These are phyloP conservation scores for Amblyteles armatorius DNA, from an alignment of 2,888 invertebrate genomes.

Conservation along the genomic window DNA sequence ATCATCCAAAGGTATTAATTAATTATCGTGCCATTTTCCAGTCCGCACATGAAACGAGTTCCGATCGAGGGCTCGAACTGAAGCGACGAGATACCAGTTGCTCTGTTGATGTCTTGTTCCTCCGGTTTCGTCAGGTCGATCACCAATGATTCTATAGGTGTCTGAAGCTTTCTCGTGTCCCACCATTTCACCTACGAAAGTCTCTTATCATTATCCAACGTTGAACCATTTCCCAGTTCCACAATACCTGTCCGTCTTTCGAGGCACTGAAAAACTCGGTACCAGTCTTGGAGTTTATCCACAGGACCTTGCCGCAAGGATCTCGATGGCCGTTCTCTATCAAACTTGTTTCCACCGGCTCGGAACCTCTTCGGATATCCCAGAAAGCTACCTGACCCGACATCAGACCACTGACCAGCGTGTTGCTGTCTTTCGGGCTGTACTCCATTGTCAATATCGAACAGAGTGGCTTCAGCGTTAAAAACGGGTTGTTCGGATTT, in stretches of 20 bases:
- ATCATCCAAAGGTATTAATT: background rate
- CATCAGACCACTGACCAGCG: constrained; percentile 80
- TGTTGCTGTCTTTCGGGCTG: constrained; percentile 82
- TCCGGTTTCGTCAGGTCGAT: constrained; percentile 90
- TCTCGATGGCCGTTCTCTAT: constrained; percentile 95
- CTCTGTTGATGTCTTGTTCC: constrained; percentile 87
- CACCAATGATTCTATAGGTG: constrained; percentile 90
- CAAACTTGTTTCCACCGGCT: constrained; percentile 91
- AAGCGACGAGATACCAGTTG: constrained; percentile 90
- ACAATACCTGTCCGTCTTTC: constrained; percentile 93
- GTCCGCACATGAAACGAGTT: constrained; percentile 92
- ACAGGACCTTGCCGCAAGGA: constrained; percentile 94
- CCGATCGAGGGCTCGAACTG: constrained; percentile 95
- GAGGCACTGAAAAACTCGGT: constrained; percentile 97
- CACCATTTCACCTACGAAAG: constrained; percentile 85
- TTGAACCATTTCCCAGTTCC: background rate
- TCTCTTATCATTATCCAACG: background rate
- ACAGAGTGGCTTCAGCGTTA: constrained; percentile 79
- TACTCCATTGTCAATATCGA: constrained; percentile 81
- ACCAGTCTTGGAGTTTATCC: constrained; percentile 97
- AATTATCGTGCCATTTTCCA: constrained; percentile 87
- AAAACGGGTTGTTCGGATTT: constrained; percentile 82
- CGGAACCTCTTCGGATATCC: constrained; percentile 94
- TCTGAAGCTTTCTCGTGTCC: constrained; percentile 91
- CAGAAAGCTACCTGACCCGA: constrained; percentile 88